A percentile compares a stretch with the other conserved stretches of the same genome.
These are phyloP conservation scores for Abramis brama DNA, from an alignment of 2,113 vertebrate genomes.

Conservation along the genomic window DNA sequence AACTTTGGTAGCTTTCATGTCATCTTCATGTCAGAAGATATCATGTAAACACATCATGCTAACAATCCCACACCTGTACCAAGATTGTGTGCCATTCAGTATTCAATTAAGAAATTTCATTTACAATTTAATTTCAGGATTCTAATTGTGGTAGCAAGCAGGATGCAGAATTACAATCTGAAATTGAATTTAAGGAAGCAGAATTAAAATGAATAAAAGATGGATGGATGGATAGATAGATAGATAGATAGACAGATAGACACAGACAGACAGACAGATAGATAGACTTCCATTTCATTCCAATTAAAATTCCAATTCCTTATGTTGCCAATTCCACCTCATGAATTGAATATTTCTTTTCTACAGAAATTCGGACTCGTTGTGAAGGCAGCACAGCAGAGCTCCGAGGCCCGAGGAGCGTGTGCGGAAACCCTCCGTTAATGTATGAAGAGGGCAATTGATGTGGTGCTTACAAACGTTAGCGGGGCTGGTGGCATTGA, in stretches of 20 bases:
- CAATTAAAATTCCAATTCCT: not conserved
- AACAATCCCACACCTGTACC: not conserved
- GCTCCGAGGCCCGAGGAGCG: not conserved
- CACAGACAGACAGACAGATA: too few relatives aligned
- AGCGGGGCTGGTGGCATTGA: conserved; percentile 56
- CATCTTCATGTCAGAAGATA: too few relatives aligned
- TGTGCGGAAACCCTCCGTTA: conserved; percentile 33
- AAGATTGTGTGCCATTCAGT: not conserved
- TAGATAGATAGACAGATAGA: too few relatives aligned
- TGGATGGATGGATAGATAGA: not conserved
- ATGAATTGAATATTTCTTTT: not conserved
- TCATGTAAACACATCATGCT: conserved; percentile 58
- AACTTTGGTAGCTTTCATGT: conserved; percentile 56
- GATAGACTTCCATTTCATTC: not conserved
- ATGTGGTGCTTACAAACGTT: conserved; percentile 54
- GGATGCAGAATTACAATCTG: not conserved
- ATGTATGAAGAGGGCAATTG: conserved; percentile 33
- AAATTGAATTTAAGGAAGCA: not conserved
- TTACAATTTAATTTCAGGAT: too few relatives aligned
- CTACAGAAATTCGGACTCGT: not conserved
- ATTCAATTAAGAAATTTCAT: not conserved
- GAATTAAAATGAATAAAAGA: not conserved
- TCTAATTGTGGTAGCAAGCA: too few relatives aligned
- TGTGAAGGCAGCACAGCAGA: not conserved
- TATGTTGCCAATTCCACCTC: not conserved